Evolutionary conservation across 2,113 vertebrate species (phyloP), one percentile per base, ranked within the genome.

Genomic region (Phrynosoma platyrhinos): DNA sequence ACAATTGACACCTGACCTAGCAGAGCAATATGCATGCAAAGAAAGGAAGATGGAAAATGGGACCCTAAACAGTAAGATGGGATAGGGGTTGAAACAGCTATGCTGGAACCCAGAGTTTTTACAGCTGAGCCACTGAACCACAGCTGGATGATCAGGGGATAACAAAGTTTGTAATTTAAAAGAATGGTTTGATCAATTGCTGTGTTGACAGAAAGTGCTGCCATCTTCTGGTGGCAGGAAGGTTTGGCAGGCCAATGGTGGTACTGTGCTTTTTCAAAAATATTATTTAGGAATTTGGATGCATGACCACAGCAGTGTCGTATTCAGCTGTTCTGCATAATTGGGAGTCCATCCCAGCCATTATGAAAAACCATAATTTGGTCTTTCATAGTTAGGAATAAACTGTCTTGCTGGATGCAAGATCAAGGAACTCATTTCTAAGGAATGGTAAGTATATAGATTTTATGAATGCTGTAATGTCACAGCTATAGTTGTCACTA

Each of bases 181-280:
- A 21, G 58, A 25, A 80, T 40, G 84, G 12, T 69, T 1, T 2
- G 30, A 25, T 30, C 74, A 82, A 90, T 7, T 1, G 75, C n/a
- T 77, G 16, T 64, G 32, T 82, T 55, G 27, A 71, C 53, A 87
- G 82, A 66, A 76, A 21, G 92, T 92, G 88, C 94, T 95, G 94
- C 94, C 94, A 93, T 93, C 94, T 93, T 23, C 90, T 18, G 95
- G 92, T 69, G 86, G 4, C 55, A 69, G 16, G 12, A 58, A 18
- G 86, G 0, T 2, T 74, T 77, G n/a, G 86, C 58, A 79, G 40
- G 69, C 84, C 85, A 42, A 53, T 18, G 1, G 25, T 32, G 20
- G 13, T 9, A 32, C 27, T 10, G 21, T 53, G 62, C 0, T 16
- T 47, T 88, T 78, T 83, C 5, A 32, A 27, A 47, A n/a, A 1